Evolutionary conservation across 2,797 vertebrate species (phyloP).

Genomic region (Selene dorsalis): DNA sequence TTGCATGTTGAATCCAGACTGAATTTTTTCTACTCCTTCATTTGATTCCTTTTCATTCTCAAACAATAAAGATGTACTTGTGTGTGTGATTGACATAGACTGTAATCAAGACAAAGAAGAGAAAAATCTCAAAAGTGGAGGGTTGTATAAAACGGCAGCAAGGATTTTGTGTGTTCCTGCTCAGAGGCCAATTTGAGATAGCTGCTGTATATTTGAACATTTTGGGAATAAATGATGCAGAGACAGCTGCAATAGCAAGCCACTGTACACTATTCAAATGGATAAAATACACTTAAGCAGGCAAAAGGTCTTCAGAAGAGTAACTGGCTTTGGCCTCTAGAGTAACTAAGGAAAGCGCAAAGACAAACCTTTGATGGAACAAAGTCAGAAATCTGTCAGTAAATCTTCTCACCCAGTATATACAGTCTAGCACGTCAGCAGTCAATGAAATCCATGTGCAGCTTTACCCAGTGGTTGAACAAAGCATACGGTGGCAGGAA

Average conservation of each 20-base stretch:
- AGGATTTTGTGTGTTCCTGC: neutral
- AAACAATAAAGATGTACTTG: neutral
- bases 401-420: conserved; percentile 30
- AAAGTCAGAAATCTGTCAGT: conserved; percentile 21
- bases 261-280: neutral
- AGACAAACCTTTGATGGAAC: conserved; percentile 15
- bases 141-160: neutral
- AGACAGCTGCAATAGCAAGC: conserved; percentile 6
- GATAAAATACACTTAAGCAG: neutral
- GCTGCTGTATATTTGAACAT: conserved; percentile 49
- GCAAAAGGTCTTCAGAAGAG: neutral
- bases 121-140: neutral
- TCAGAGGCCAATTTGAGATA: conserved; percentile 12
- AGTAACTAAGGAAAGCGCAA: conserved; percentile 25
- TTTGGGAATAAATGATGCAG: conserved; percentile 58
- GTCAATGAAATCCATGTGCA: conserved; percentile 46
- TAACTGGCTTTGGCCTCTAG: conserved; percentile 13
- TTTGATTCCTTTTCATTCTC: neutral
- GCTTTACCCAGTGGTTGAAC: conserved; percentile 18
- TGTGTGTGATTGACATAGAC: conserved; percentile 2
- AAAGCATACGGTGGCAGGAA: neutral
- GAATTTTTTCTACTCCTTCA: neutral
- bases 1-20: neutral
- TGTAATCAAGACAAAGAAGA: neutral
- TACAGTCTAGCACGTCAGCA: conserved; percentile 30